These are phyloP conservation scores for Hirtodrosophila confusa DNA, from an alignment of 2,888 invertebrate genomes.

Conservation along the genomic window DNA sequence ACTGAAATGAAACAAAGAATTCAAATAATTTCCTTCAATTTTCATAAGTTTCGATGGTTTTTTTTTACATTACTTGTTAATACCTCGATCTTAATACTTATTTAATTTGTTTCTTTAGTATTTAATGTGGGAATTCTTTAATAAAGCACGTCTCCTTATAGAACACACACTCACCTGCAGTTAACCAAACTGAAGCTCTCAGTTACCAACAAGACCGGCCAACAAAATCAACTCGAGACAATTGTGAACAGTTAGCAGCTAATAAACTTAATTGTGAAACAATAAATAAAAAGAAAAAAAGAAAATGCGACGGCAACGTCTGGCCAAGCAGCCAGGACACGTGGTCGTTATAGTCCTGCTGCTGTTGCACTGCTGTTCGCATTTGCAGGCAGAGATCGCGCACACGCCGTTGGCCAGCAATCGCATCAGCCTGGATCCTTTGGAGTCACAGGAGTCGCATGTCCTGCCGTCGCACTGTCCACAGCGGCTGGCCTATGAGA, in stretches of 20 bases:
- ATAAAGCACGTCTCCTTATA: background rate
- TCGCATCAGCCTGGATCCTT: conserved; percentile 47
- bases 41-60: no score
- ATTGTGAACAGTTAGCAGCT: conserved; percentile 18
- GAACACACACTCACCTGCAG: conserved; percentile 2
- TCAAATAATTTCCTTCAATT: no score
- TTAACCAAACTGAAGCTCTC: no score
- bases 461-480: conserved; percentile 39
- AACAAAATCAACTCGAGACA: conserved; percentile 7
- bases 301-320: conserved; percentile 50
- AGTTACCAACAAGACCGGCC: background rate
- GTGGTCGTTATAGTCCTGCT: conserved; percentile 35
- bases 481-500: conserved; percentile 63
- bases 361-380: conserved; percentile 11
- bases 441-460: conserved; percentile 17
- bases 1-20: no score
- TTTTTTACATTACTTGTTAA: no score
- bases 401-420: conserved; percentile 49
- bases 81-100: no score
- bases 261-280: conserved; percentile 10
- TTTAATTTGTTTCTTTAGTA: no score
- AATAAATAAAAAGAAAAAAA: background rate
- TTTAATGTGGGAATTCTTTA: no score
- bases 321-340: conserved; percentile 28
- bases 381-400: conserved; percentile 60